phyloP scores from a whole-genome alignment of 1,140 invertebrate species.

The Lerema accius region DNA sequence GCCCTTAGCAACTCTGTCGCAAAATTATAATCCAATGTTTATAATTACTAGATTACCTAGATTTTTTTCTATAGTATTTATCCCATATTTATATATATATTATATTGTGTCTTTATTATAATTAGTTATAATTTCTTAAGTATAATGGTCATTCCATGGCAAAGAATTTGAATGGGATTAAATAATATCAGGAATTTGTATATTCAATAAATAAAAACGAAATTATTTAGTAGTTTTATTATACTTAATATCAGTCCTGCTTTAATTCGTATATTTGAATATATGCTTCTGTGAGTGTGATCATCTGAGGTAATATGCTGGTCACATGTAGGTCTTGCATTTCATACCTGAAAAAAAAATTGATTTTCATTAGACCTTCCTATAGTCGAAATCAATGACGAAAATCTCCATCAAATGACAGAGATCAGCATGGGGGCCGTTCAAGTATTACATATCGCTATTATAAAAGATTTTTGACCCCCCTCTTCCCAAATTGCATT shows the following conservation, averaged over 20 bases:
- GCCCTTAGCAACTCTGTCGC: no score
- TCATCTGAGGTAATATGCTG: slow-evolving; percentile 99
- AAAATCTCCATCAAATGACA: no score
- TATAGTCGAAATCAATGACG: no score
- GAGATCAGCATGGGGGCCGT: no score
- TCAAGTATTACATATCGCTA: no score
- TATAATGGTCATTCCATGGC: slow-evolving; percentile 50
- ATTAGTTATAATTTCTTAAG: slow-evolving; percentile 51
- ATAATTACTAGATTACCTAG: neutral
- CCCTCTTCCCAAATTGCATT: no score
- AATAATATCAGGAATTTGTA: slow-evolving; percentile 61
- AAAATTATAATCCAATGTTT: no score
- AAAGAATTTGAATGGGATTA: slow-evolving; percentile 50
- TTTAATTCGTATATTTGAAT: slow-evolving; percentile 92
- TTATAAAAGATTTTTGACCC: no score
- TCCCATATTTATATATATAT: slow-evolving; percentile 4
- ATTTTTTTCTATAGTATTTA: neutral
- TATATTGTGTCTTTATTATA: no score
- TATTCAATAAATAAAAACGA: slow-evolving; percentile 70
- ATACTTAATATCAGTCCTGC: slow-evolving; percentile 60
- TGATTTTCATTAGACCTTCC: no score
- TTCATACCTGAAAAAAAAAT: slow-evolving; percentile 88
- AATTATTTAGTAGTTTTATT: slow-evolving; percentile 48
- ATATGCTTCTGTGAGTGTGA: slow-evolving; percentile 99
- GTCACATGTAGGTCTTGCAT: slow-evolving; percentile 99